phyloP scores from a whole-genome alignment of 2,113 vertebrate species.

The Canis aureus region DNA sequence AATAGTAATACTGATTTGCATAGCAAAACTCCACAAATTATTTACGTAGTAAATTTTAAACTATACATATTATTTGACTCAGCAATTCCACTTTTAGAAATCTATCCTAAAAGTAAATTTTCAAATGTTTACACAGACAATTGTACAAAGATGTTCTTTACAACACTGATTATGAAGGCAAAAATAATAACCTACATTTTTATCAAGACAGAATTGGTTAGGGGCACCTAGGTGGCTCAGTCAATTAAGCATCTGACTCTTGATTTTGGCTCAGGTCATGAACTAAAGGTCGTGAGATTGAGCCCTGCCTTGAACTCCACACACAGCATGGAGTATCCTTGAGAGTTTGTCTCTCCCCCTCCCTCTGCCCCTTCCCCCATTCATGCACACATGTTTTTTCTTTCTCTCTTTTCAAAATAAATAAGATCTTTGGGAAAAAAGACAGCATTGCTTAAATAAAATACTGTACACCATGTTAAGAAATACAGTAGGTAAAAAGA shows the following conservation, averaged over 20 bases:
- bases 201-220: background rate
- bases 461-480: background rate
- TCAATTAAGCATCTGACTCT: too few species aligned
- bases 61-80: background rate
- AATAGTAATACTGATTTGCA: background rate
- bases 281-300: too few species aligned
- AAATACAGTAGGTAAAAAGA: background rate
- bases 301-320: too few species aligned
- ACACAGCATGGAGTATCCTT: too few species aligned
- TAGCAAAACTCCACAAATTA: background rate
- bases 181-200: background rate
- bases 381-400: too few species aligned
- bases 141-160: background rate
- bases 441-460: background rate
- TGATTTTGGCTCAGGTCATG: too few species aligned
- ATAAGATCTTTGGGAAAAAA: background rate
- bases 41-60: background rate
- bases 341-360: too few species aligned
- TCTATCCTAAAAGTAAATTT: background rate
- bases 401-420: too few species aligned
- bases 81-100: background rate
- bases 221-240: too few species aligned
- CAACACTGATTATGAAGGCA: background rate
- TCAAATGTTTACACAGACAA: background rate
- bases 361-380: too few species aligned